phyloP scores from a whole-genome alignment of 2,113 vertebrate species.

The Melanerpes formicivorus region DNA sequence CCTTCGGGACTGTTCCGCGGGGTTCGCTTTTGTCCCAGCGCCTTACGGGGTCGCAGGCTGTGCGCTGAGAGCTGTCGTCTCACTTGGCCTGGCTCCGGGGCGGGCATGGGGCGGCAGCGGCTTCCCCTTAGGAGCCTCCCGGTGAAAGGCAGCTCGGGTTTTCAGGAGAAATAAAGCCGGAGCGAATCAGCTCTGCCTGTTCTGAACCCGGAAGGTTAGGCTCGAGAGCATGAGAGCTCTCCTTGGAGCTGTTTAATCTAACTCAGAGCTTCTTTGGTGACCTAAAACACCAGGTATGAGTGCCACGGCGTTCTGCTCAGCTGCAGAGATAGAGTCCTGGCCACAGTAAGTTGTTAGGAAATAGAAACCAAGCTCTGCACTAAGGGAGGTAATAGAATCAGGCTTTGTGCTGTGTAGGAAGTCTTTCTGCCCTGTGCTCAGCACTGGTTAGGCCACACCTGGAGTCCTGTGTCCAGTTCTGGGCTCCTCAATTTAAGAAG shows the following conservation, averaged over 20 bases:
- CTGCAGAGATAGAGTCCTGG: not conserved
- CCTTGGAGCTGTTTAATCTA: not conserved
- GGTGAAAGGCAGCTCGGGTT: accelerated
- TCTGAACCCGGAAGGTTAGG: not conserved
- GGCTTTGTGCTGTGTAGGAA: not conserved
- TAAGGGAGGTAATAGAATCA: not conserved
- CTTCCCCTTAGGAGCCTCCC: not conserved
- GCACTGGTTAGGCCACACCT: too few relatives aligned
- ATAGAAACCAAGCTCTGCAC: not conserved
- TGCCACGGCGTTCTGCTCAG: accelerated
- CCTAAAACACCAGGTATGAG: not conserved
- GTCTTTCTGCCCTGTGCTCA: too few relatives aligned
- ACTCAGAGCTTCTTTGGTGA: not conserved
- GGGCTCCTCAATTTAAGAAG: too few relatives aligned
- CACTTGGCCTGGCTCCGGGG: not conserved
- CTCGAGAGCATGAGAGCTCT: accelerated
- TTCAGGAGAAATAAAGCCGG: not conserved
- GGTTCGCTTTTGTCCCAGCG: not conserved
- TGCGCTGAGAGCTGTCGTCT: not conserved
- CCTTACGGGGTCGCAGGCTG: not conserved
- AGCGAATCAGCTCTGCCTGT: not conserved
- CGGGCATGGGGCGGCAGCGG: accelerated
- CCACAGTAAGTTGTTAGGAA: not conserved
- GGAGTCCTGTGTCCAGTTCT: too few relatives aligned
- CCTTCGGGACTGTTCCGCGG: not conserved